A percentile compares a stretch with the other conserved stretches of the same genome.
Conservation (phyloP, 1,140 invertebrate genomes). For the Apis dorsata region DNA sequence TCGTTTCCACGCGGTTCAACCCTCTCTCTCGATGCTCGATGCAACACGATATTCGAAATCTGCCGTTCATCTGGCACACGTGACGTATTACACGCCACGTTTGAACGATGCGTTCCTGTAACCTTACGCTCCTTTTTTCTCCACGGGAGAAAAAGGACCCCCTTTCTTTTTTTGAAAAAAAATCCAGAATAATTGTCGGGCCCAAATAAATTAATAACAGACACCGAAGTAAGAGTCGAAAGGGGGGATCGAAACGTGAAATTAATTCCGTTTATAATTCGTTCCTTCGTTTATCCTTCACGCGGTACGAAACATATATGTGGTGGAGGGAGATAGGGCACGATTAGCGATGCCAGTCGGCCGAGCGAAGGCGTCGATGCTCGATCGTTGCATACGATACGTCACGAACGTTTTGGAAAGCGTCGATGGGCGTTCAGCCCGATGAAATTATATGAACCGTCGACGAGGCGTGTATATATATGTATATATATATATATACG, state of each 20-base stretch:
- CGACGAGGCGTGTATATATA: constrained; percentile 35
- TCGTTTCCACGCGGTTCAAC: constrained; percentile 49
- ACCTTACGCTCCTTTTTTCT: constrained; percentile 50
- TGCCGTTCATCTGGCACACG: constrained; percentile 58
- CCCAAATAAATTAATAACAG: constrained; percentile 3
- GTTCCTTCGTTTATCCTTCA: background rate
- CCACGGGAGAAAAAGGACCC: background rate
- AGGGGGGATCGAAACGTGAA: background rate
- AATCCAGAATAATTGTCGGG: background rate
- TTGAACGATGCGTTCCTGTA: constrained; percentile 65
- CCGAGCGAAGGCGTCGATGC: background rate
- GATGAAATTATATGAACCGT: constrained; percentile 60
- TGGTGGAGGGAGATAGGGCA: background rate
- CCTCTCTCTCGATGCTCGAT: constrained; percentile 29
- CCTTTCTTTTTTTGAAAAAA: background rate
- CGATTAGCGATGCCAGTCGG: constrained; percentile 45
- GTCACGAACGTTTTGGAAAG: constrained; percentile 22
- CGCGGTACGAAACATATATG: background rate
- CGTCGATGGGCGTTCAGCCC: constrained; percentile 12
- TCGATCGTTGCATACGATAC: constrained; percentile 13
- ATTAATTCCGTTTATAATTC: background rate
- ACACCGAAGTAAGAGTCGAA: background rate
- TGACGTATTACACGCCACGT: constrained; percentile 46
- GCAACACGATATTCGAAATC: constrained; percentile 62
- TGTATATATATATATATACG: too few relatives aligned